A percentile compares a stretch with the other conserved stretches of the same genome.
phyloP scores from a whole-genome alignment of 2,888 invertebrate species.

The Metallyticus violacea region DNA sequence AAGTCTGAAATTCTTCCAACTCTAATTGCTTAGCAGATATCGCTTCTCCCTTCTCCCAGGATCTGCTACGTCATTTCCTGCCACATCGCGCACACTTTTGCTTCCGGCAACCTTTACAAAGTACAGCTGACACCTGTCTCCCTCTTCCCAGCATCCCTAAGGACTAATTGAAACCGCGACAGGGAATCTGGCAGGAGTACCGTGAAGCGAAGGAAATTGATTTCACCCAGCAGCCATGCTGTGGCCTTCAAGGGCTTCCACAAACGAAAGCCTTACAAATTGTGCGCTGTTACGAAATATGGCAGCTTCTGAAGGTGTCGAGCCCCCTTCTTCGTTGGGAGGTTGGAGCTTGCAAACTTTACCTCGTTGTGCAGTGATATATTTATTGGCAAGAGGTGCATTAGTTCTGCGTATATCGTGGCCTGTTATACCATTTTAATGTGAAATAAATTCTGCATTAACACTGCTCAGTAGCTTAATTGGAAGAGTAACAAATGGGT shows the following conservation, averaged over 20 bases:
- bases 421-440: too few species aligned
- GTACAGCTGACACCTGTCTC: slow-evolving; percentile 16
- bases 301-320: background rate
- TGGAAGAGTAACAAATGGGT: too few species aligned
- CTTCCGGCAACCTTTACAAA: background rate
- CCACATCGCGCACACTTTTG: background rate
- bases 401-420: too few species aligned
- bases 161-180: slow-evolving; percentile 27
- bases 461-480: too few species aligned
- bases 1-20: background rate
- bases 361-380: background rate
- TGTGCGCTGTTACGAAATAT: background rate
- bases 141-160: slow-evolving; percentile 13
- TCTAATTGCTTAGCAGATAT: background rate
- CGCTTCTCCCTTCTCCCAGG: background rate
- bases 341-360: background rate
- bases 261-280: background rate
- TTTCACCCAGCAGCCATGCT: background rate
- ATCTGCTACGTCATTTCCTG: background rate
- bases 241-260: background rate
- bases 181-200: slow-evolving; percentile 1
- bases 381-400: too few species aligned
- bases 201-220: background rate
- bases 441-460: too few species aligned
- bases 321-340: too few species aligned